A percentile compares a stretch with the other conserved stretches of the same genome.
These are phyloP conservation scores for Oligia fasciuncula DNA, from an alignment of 2,888 invertebrate genomes.

Conservation along the genomic window DNA sequence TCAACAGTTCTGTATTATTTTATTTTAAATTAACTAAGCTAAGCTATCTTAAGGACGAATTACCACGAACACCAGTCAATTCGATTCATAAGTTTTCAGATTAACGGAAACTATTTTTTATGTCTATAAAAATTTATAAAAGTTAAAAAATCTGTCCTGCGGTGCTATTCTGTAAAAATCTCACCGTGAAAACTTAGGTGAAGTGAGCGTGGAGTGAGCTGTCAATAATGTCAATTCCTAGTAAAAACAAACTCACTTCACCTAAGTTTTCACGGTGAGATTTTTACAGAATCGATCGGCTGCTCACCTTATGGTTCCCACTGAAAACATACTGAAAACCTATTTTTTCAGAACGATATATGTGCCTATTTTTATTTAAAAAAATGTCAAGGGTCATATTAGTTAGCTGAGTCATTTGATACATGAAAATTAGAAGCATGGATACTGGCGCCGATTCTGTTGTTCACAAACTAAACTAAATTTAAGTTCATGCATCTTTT, in stretches of 20 bases:
- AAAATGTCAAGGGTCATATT: not conserved
- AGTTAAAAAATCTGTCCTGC: not conserved
- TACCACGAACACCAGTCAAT: not conserved
- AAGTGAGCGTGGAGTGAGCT: too few species aligned
- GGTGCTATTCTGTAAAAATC: too few species aligned
- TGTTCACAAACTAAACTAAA: too few species aligned
- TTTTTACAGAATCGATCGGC: too few species aligned
- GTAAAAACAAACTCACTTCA: too few species aligned
- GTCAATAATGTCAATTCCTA: too few species aligned
- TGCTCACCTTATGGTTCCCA: too few species aligned
- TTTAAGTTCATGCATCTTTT: too few species aligned
- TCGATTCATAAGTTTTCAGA: slow-evolving; percentile 13
- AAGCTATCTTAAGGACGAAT: not conserved
- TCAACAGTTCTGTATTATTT: not conserved
- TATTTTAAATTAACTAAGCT: not conserved
- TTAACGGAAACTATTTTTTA: slow-evolving; percentile 3
- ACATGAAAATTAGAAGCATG: slow-evolving; percentile 7
- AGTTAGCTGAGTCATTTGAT: slow-evolving; percentile 1
- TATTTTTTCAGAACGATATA: not conserved
- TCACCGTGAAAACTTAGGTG: too few species aligned
- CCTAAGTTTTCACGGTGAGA: too few species aligned
- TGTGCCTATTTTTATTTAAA: not conserved
- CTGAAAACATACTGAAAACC: not conserved
- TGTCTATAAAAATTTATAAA: not conserved
- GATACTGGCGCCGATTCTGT: too few species aligned